These are phyloP conservation scores for Agriopis leucophaearia DNA, from an alignment of 2,888 invertebrate species.

Conservation along the genomic window DNA sequence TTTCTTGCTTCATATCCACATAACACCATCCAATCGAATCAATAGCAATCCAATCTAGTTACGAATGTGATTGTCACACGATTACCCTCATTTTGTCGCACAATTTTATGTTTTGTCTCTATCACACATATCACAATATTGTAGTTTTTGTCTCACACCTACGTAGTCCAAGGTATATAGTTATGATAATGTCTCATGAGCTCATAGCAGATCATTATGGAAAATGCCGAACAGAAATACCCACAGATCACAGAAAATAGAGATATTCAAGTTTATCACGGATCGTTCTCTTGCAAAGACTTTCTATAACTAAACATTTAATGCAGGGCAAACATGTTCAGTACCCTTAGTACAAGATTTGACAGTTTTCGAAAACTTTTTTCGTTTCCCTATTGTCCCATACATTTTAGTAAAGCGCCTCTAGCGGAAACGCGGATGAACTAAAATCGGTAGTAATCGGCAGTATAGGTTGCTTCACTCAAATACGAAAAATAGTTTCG, in stretches of 20 bases:
- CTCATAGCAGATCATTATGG: constrained; percentile 50
- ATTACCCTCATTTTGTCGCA: constrained; percentile 57
- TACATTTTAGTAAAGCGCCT: no score
- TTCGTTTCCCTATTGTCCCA: no score
- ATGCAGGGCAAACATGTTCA: no score
- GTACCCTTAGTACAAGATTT: no score
- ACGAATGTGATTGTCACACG: constrained; percentile 67
- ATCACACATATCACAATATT: neutral
- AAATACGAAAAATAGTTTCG: no score
- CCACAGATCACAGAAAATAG: constrained; percentile 54
- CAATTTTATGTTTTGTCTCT: constrained; percentile 31
- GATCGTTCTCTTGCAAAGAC: no score
- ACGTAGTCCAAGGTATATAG: constrained; percentile 8
- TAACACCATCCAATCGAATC: constrained; percentile 44
- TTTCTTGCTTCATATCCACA: constrained; percentile 43
- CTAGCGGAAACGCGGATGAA: no score
- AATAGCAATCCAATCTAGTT: constrained; percentile 71
- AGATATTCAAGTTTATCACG: constrained; percentile 24
- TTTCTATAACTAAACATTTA: no score
- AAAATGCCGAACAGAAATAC: constrained; percentile 59
- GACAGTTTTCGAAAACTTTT: no score
- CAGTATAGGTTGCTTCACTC: no score
- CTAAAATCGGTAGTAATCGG: no score
- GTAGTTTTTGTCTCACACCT: constrained; percentile 9
- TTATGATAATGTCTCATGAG: constrained; percentile 44